These are phyloP conservation scores for Steinernema feltiae DNA, from an alignment of 1,140 invertebrate species.

Conservation along the genomic window DNA sequence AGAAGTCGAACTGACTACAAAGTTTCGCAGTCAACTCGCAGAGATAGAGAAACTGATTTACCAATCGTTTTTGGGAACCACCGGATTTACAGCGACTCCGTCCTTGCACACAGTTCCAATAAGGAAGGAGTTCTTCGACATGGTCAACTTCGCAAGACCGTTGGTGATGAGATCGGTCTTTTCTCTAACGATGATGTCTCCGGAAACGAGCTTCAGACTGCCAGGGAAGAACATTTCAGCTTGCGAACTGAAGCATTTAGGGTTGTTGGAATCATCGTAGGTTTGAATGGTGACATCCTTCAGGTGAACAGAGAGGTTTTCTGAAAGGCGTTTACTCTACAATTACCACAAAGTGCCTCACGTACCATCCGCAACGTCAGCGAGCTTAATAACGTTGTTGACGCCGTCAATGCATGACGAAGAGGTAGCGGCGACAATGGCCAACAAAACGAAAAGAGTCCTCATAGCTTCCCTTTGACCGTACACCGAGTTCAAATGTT, in stretches of 20 bases:
- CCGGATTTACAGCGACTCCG: neutral
- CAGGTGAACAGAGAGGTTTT: conserved; percentile 2
- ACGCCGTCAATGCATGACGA: neutral
- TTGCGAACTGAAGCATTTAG: conserved; percentile 4
- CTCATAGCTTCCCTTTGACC: neutral
- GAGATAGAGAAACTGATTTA: neutral
- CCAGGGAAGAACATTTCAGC: conserved; percentile 22
- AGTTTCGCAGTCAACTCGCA: neutral
- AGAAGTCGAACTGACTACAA: conserved; percentile 8
- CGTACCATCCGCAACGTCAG: neutral
- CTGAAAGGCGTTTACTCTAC: neutral
- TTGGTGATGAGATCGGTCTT: neutral
- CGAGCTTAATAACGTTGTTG: conserved; percentile 10
- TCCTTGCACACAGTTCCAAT: conserved; percentile 21
- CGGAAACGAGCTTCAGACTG: neutral
- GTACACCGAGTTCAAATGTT: neutral
- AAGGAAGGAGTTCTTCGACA: conserved; percentile 17
- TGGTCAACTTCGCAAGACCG: conserved; percentile 3
- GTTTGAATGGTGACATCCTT: conserved; percentile 1
- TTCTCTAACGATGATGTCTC: conserved; percentile 5
- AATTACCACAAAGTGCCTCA: neutral
- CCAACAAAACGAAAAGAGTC: neutral
- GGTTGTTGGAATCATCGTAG: conserved; percentile 10
- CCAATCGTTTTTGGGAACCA: conserved; percentile 19
- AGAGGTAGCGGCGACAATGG: neutral